Percentiles rank a stretch among this genome's conserved stretches.
Conservation (phyloP, 2,888 invertebrate species). For the Caradrina kadenii region DNA sequence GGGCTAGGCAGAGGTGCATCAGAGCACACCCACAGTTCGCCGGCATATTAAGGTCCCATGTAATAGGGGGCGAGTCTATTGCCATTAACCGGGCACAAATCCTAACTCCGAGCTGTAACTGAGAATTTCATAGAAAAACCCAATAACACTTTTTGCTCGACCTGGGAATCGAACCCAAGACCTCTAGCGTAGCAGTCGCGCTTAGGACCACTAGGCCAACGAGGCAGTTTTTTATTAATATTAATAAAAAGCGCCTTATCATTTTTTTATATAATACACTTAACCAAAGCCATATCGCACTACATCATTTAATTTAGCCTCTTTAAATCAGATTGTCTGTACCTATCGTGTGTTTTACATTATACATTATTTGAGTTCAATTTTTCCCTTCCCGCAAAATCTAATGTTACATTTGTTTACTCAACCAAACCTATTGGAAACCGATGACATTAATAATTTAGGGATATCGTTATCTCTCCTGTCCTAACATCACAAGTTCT, state of each 20-base stretch:
- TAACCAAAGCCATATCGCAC: slow-evolving; percentile 12
- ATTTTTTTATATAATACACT: slow-evolving; percentile 23
- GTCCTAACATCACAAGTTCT: slow-evolving; percentile 46
- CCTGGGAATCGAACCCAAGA: too few species aligned
- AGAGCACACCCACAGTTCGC: too few species aligned
- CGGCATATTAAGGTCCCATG: too few species aligned
- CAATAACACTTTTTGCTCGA: too few species aligned
- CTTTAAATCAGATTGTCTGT: slow-evolving; percentile 7
- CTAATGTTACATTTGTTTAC: slow-evolving; percentile 18
- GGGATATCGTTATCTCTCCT: slow-evolving; percentile 37
- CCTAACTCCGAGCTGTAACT: too few species aligned
- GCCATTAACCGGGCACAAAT: too few species aligned
- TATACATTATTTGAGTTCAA: slow-evolving; percentile 11
- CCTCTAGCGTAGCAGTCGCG: too few species aligned
- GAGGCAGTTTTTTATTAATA: too few species aligned
- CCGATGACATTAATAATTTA: slow-evolving; percentile 46
- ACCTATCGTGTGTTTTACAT: neutral
- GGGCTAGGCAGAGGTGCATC: too few species aligned
- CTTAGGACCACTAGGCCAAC: too few species aligned
- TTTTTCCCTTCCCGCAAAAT: slow-evolving; percentile 1
- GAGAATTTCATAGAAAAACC: too few species aligned
- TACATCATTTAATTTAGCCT: slow-evolving; percentile 32
- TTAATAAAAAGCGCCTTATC: slow-evolving; percentile 10
- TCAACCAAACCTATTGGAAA: slow-evolving; percentile 26
- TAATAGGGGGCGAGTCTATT: too few species aligned